Evolutionary conservation across 2,888 invertebrate genomes (phyloP).

Genomic region (Scaptomyza parva): DNA sequence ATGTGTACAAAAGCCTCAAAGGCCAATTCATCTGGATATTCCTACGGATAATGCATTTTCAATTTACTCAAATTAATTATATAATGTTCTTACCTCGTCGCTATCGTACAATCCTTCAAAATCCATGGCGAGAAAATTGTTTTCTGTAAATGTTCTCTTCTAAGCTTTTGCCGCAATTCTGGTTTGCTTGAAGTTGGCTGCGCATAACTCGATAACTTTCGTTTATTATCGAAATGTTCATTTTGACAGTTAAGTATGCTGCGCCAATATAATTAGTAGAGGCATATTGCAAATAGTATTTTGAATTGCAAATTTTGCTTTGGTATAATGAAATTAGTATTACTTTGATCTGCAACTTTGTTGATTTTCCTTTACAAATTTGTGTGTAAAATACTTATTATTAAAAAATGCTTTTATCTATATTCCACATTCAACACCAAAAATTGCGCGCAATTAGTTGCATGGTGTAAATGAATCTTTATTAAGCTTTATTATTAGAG

Average conservation of each 20-base stretch:
- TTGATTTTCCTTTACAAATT: too few relatives aligned
- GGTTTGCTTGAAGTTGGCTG: not conserved
- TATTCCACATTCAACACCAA: conserved; percentile 40
- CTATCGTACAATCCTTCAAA: too few relatives aligned
- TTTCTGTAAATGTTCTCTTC: not conserved
- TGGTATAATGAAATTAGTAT: too few relatives aligned
- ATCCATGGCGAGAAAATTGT: too few relatives aligned
- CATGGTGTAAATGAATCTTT: too few relatives aligned
- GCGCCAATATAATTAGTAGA: not conserved
- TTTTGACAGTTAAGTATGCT: not conserved
- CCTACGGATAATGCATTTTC: not conserved
- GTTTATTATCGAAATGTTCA: not conserved
- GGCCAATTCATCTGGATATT: not conserved
- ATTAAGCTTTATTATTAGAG: too few relatives aligned
- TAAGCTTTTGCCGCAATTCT: not conserved
- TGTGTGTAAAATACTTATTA: too few relatives aligned
- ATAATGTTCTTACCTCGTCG: too few relatives aligned
- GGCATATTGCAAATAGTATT: not conserved
- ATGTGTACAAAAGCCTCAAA: not conserved
- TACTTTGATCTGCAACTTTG: too few relatives aligned
- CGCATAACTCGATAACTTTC: not conserved
- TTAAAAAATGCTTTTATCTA: conserved; percentile 13
- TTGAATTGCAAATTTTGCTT: not conserved
- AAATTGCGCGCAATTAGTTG: too few relatives aligned
- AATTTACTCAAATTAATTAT: too few relatives aligned